Base-by-base conservation (phyloP, 2,888 invertebrate species). In the Rhingia rostrata region DNA sequence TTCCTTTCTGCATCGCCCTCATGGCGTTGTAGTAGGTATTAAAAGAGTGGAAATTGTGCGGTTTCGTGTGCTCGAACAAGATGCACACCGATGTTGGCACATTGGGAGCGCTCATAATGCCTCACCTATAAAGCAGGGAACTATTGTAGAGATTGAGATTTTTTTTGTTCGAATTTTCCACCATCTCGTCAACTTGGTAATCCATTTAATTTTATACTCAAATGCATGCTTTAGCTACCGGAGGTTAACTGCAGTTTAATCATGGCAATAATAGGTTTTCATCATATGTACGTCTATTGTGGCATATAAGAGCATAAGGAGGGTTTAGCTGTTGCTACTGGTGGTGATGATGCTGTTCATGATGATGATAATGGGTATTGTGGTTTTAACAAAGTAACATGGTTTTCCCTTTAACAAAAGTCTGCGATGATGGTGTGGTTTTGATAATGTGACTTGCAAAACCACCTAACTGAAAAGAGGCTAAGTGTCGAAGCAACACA, bases 161-260 rank as follows among this genome's bases (percentile, higher is more conserved):
- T 53, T 72, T 33, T 61, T 43, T 22, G 1, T 22, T 6, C 12
- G 7, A 37, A 64, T 47, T 64, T 75, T 39, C n/a, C 63, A 64
- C 51, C 63, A 75, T 43, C 49, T 75, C 56, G 41, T 51, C 47
- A 32, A 41, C 32, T 64, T 7, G 56, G 39, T 81, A 56, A 64
- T 58, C 63, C 45, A 47, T 75, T 75, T 70, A 33, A 81, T 81
- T 81, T 78, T 51, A 70, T 45, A 49, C 35, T 12, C 49, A 47
- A 54, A 47, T 51, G 64, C 14, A 58, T 22, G 14, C 64, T 12
- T 70, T 64, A 5, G 41, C 41, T 12, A 64, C 53, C 35, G 7
- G 47, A 66, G 80, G 61, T 69, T 64, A 72, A 78, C 45, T 53
- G 66, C 58, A 73, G 35, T 79, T 79, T 45, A 64, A 75, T 70